These are phyloP conservation scores for Pithys albifrons DNA, from an alignment of 2,113 vertebrate genomes.

Conservation along the genomic window DNA sequence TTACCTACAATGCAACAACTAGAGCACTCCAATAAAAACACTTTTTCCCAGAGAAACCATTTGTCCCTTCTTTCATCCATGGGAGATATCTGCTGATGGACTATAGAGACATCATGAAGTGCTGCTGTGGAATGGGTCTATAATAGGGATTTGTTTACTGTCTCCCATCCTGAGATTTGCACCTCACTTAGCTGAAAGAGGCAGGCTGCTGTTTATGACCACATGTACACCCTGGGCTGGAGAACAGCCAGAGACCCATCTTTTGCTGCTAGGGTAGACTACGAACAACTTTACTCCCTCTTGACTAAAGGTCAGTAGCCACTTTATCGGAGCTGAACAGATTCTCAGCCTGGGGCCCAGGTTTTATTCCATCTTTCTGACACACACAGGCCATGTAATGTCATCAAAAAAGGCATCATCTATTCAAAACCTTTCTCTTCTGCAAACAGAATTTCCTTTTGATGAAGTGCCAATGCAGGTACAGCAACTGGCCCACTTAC, in stretches of 20 bases:
- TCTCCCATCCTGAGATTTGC: neutral
- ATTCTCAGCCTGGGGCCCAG: neutral
- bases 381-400: neutral
- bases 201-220: neutral
- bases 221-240: rapidly evolving
- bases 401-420: neutral
- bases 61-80: neutral
- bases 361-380: neutral
- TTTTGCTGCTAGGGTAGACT: neutral
- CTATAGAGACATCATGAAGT: neutral
- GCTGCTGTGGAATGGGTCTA: neutral
- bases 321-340: neutral
- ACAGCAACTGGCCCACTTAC: neutral
- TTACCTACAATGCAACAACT: neutral
- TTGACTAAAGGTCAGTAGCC: neutral
- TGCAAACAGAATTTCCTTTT: neutral
- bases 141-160: neutral
- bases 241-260: neutral
- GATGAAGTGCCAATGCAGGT: neutral
- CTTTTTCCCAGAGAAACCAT: neutral
- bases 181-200: neutral
- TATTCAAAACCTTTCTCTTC: neutral
- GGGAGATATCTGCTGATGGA: neutral
- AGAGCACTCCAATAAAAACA: neutral
- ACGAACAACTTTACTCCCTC: neutral